Evolutionary conservation across 1,140 invertebrate species (phyloP), one percentile per base, ranked within the genome.

Genomic region (Drosophila tropicalis): DNA sequence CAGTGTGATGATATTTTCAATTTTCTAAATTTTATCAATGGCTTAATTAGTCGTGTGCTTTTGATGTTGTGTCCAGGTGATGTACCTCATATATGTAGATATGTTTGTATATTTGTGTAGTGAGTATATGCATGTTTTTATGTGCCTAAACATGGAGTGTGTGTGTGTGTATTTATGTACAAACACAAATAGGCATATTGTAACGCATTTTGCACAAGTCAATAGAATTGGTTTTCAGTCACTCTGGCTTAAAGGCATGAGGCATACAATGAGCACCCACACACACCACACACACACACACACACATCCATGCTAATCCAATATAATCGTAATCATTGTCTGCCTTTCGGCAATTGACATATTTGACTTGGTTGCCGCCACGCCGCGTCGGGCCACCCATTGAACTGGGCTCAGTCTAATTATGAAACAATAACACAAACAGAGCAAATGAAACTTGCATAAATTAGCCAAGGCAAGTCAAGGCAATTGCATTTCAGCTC

Each of bases 1-100:
- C 34, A 40, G 2, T 13, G 12, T 4, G 36, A 44, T 67, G 36
- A 12, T 3, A 44, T 67, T 41, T 41, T 29, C 22, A 76, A 51
- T 36, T 61, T 39, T 1, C 2, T 1, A 10, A 62, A 40, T 41
- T 67, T 44, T 60, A 54, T 58, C 79, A 60, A 47, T 56, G 62
- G 75, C 68, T 67, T 87, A 87, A 86, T 86, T 83, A 83, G 79
- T 51, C 44, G 10, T 22, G 17, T 51, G 44, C 62, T 87, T 79
- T 86, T 83, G 79, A 83, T 87, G 62, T 87, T 73, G 67, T 56
- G 17, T 69, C 83, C 41, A 47, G 15, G 62, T 34, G 75, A 76
- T 67, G 25, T 57, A 65, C 34, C 56, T n/a, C n/a, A n/a, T n/a
- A 32, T 56, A 62, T 25, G 10, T n/a, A 19, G 1, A 19, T 61